These are phyloP conservation scores for Pterocles burchelli DNA, from an alignment of 2,113 vertebrate genomes.

Conservation along the genomic window DNA sequence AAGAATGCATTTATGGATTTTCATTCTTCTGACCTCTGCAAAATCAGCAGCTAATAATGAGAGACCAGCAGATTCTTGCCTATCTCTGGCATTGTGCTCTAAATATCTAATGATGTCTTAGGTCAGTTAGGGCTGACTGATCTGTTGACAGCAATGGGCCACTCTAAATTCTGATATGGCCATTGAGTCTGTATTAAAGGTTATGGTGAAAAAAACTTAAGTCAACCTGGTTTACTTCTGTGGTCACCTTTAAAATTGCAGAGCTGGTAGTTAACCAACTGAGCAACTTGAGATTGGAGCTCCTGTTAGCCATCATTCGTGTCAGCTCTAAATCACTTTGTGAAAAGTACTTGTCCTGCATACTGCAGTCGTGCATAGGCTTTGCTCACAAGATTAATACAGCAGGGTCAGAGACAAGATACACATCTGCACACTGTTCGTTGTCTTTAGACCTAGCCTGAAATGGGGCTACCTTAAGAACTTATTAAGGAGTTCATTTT, in stretches of 20 bases:
- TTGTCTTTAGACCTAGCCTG: not conserved
- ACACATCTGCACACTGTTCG: not conserved
- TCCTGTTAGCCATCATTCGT: not conserved
- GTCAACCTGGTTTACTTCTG: not conserved
- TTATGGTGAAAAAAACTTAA: not conserved
- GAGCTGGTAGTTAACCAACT: not conserved
- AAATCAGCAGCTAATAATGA: not conserved
- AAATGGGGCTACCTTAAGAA: not conserved
- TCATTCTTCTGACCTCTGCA: not conserved
- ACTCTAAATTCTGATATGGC: not conserved
- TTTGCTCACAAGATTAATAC: not conserved
- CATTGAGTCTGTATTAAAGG: not conserved
- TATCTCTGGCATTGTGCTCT: not conserved
- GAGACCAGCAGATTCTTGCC: not conserved
- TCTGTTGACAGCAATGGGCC: not conserved
- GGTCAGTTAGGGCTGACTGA: not conserved
- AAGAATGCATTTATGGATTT: not conserved
- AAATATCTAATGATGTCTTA: not conserved
- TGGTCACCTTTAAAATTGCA: not conserved
- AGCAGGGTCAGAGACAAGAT: not conserved
- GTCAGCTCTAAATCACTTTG: not conserved
- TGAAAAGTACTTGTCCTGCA: not conserved
- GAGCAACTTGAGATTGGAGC: not conserved
- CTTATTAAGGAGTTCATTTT: not conserved
- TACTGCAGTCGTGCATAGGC: not conserved